Base-by-base conservation (phyloP, 2,797 vertebrate species). In the Danio aesculapii region DNA sequence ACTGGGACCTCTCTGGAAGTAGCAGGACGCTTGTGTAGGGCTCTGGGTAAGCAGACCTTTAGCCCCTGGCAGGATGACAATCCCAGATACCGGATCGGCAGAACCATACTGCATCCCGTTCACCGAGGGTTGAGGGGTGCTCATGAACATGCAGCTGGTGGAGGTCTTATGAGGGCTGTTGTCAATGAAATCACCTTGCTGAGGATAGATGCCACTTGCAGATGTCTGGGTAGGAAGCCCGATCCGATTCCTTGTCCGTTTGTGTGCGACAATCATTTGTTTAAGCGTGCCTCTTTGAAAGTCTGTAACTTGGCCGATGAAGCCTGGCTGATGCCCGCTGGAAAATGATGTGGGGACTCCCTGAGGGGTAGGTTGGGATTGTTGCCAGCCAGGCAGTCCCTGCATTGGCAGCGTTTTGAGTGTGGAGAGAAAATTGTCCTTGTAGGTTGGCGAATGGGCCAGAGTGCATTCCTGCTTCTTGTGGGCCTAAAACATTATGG, bases 121-220 rank as follows among this genome's bases (percentile, higher is more conserved):
- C 0, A 88, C 55, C 0, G 86, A 75, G 41, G 66, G 61, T 0
- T 88, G 39, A 1, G 85, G 1, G 0, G 85, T 0, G 1, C 52
- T 88, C 0, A 50, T 55, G 59, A 92, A 92, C 90, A 92, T 90
- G 16, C 91, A 93, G 47, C 89, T 91, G 78, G 77, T 89, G 0
- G 83, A 78, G 0, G 81, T 52, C 0, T 41, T 73, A 3, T 79
- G 12, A 41, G 64, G 52, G 0, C 69, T 57, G 21, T 62, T 81
- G 11, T 2, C 74, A 61, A 79, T 61, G 8, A 75, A 9, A 44
- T 55, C 81, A 12, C 75, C 81, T 67, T 88, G 88, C 14, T 17
- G 52, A 62, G 68, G 72, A 77, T 90, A 90, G 0, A 59, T 52
- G 0, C 19, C 64, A 6, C 30, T 68, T 6, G 84, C 16, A 6